These are phyloP conservation scores for Sesia bembeciformis DNA, from an alignment of 2,888 invertebrate species.

Conservation along the genomic window DNA sequence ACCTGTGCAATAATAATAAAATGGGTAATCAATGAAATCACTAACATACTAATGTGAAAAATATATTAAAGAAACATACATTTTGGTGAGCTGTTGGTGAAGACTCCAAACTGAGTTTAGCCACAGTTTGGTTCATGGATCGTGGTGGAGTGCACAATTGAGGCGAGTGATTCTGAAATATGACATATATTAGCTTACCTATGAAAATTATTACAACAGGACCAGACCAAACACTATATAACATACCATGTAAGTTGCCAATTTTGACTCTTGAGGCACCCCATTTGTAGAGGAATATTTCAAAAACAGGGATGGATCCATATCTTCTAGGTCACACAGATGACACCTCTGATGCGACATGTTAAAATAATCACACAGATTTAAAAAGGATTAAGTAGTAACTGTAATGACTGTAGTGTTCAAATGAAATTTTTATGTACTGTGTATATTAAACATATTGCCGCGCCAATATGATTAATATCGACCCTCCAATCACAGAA, in stretches of 20 bases:
- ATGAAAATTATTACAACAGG: background rate
- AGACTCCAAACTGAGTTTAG: conserved; percentile 44
- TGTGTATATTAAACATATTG: too few relatives aligned
- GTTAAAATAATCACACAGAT: too few relatives aligned
- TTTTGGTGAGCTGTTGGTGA: conserved; percentile 45
- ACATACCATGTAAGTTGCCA: conserved; percentile 87
- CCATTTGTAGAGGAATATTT: conserved; percentile 80
- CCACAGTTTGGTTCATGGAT: conserved; percentile 40
- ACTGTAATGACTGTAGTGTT: too few relatives aligned
- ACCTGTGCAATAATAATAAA: conserved; percentile 22
- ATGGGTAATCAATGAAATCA: background rate
- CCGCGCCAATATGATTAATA: too few relatives aligned
- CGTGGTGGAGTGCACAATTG: conserved; percentile 40
- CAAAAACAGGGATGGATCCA: conserved; percentile 83
- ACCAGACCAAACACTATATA: background rate
- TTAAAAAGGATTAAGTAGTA: too few relatives aligned
- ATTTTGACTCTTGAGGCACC: conserved; percentile 88
- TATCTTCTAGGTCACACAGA: conserved; percentile 32
- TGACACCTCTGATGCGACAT: too few relatives aligned
- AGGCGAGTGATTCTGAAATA: conserved; percentile 42
- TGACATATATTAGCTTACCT: background rate
- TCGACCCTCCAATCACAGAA: too few relatives aligned
- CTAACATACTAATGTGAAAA: background rate
- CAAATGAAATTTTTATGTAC: too few relatives aligned
- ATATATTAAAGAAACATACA: conserved; percentile 19